Evolutionary conservation across 1,140 invertebrate genomes (phyloP).

Genomic region (Drosophila sp.): DNA sequence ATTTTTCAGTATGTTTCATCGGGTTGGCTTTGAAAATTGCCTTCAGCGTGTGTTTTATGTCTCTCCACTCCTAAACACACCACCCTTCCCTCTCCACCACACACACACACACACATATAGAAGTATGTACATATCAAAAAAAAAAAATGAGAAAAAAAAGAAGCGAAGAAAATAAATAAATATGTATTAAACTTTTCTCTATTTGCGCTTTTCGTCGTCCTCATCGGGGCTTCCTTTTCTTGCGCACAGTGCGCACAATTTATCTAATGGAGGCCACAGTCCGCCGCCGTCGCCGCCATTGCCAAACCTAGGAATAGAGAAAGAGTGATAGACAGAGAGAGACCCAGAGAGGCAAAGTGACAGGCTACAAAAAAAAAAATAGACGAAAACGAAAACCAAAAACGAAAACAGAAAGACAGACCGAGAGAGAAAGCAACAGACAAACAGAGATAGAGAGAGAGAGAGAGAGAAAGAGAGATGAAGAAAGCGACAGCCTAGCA

Average conservation of each 20-base stretch:
- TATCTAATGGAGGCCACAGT: conserved; percentile 27
- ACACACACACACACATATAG: background rate
- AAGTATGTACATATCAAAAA: background rate
- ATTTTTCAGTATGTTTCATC: conserved; percentile 25
- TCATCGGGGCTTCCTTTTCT: conserved; percentile 13
- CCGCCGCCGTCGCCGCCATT: conserved; percentile 18
- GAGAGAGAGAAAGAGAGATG: background rate
- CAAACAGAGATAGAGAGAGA: background rate
- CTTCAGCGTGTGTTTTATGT: conserved; percentile 28
- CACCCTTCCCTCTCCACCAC: background rate
- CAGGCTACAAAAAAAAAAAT: background rate
- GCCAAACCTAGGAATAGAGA: conserved; percentile 10
- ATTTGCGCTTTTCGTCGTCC: conserved; percentile 26
- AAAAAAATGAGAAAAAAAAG: background rate
- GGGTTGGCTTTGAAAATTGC: conserved; percentile 22
- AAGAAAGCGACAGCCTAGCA: background rate
- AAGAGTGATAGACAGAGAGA: conserved; percentile 2
- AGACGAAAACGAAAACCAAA: background rate
- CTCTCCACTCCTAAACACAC: background rate
- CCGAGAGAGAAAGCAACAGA: background rate
- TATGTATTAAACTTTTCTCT: conserved; percentile 25
- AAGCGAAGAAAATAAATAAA: conserved; percentile 5
- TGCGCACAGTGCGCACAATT: conserved; percentile 27
- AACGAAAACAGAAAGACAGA: background rate
- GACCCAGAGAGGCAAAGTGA: conserved; percentile 2